These are phyloP conservation scores for Ecliptopera silaceata DNA, from an alignment of 2,888 invertebrate genomes.

Conservation along the genomic window DNA sequence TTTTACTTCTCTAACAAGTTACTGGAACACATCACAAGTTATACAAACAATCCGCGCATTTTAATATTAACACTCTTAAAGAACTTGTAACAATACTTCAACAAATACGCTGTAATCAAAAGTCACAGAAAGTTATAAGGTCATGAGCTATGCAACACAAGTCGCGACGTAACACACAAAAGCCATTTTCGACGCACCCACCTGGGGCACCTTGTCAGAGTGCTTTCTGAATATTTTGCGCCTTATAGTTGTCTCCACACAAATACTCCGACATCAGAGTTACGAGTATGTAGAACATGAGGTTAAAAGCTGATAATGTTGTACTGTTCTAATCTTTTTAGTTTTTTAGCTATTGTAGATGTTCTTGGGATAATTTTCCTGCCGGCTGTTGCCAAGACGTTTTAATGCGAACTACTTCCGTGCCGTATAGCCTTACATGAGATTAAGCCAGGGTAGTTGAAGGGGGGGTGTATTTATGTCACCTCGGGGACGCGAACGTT, in stretches of 20 bases:
- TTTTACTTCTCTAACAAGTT: neutral
- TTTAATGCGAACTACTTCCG: conserved; percentile 68
- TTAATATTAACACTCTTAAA: neutral
- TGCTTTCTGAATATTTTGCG: conserved; percentile 35
- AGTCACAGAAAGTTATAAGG: conserved; percentile 34
- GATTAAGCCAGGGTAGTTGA: conserved; percentile 75
- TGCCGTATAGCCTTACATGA: conserved; percentile 75
- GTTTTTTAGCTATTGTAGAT: neutral
- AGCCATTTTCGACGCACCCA: conserved; percentile 66
- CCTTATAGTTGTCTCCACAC: conserved; percentile 31
- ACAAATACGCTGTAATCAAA: conserved; percentile 18
- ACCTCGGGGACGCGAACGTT: conserved; percentile 79
- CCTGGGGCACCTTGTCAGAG: conserved; percentile 49
- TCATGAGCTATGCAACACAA: conserved; percentile 42
- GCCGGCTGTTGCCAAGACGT: conserved; percentile 53
- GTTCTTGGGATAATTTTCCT: conserved; percentile 50
- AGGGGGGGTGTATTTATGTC: conserved; percentile 80
- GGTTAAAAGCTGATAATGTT: neutral
- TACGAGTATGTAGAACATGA: conserved; percentile 4
- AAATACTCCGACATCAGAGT: conserved; percentile 16
- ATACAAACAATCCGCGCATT: neutral
- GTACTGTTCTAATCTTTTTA: neutral
- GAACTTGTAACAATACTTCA: conserved; percentile 1
- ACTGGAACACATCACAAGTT: neutral
- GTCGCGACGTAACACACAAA: conserved; percentile 58